Evolutionary conservation across 1,140 invertebrate species (phyloP).

Genomic region (Portunus trituberculatus): DNA sequence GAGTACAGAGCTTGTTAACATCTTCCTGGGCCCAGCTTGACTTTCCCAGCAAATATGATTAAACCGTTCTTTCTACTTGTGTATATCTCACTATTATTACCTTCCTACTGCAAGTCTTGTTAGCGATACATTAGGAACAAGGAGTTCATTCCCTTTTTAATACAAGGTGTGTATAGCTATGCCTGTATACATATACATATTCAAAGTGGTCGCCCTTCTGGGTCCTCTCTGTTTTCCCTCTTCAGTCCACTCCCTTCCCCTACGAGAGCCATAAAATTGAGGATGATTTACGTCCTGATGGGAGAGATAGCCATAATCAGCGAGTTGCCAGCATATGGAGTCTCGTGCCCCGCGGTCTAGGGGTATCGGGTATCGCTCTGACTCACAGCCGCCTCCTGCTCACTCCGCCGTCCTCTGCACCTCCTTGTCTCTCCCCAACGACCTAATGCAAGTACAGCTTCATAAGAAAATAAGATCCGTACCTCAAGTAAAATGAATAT

Average conservation of each 20-base stretch:
- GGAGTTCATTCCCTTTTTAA: too few species aligned
- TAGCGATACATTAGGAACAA: too few species aligned
- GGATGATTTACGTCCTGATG: conserved; percentile 20
- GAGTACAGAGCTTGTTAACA: too few species aligned
- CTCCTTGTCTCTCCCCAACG: background rate
- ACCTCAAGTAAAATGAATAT: background rate
- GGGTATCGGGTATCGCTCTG: background rate
- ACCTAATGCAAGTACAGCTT: background rate
- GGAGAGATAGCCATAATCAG: conserved; percentile 1
- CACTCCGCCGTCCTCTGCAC: background rate
- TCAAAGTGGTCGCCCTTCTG: background rate
- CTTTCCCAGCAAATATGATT: too few species aligned
- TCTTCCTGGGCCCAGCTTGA: too few species aligned
- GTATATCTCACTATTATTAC: too few species aligned
- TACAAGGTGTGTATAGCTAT: background rate
- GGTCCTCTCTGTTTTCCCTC: background rate
- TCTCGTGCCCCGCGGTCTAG: background rate
- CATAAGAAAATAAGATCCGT: background rate
- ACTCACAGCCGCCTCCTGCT: background rate
- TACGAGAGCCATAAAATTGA: background rate
- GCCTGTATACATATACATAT: background rate
- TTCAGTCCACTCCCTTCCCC: background rate
- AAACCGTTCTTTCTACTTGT: too few species aligned
- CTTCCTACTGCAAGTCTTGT: too few species aligned
- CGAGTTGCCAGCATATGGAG: background rate